Percentiles rank a stretch among this genome's conserved stretches.
phyloP scores from a whole-genome alignment of 2,888 invertebrate genomes.

The Lissocephala sabroskyi region DNA sequence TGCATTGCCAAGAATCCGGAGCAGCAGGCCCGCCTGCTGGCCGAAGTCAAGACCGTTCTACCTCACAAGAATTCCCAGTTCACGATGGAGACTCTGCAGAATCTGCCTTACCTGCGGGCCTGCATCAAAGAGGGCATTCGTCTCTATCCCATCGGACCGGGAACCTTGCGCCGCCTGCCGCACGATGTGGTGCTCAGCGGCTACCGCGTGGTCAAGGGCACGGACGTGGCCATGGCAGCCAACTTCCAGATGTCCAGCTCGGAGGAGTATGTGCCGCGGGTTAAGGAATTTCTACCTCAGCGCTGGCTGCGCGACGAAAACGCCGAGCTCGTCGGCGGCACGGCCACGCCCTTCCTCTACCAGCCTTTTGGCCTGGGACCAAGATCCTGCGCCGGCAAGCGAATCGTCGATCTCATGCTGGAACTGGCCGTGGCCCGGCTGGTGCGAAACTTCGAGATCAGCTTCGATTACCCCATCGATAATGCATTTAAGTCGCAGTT shows the following conservation, averaged over 20 bases:
- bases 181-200: slow-evolving; percentile 78
- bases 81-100: slow-evolving; percentile 71
- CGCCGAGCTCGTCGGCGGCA: slow-evolving; percentile 31
- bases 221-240: slow-evolving; percentile 81
- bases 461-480: slow-evolving; percentile 70
- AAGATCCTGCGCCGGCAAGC: slow-evolving; percentile 79
- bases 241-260: slow-evolving; percentile 77
- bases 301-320: slow-evolving; percentile 76
- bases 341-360: slow-evolving; percentile 60
- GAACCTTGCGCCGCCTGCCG: slow-evolving; percentile 75
- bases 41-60: slow-evolving; percentile 74
- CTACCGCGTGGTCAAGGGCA: slow-evolving; percentile 77
- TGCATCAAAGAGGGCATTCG: slow-evolving; percentile 83
- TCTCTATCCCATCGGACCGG: slow-evolving; percentile 76
- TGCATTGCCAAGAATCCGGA: slow-evolving; percentile 77
- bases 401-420: slow-evolving; percentile 83
- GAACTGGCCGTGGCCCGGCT: slow-evolving; percentile 74
- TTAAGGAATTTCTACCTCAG: slow-evolving; percentile 81
- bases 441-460: slow-evolving; percentile 71
- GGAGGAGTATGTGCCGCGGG: slow-evolving; percentile 77
- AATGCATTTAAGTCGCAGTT: slow-evolving; percentile 56
- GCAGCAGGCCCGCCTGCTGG: slow-evolving; percentile 77
- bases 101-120: slow-evolving; percentile 79
- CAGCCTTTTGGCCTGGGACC: slow-evolving; percentile 68
- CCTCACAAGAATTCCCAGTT: slow-evolving; percentile 70